Conservation (phyloP, 2,113 vertebrate species). For the Tenrec ecaudatus region DNA sequence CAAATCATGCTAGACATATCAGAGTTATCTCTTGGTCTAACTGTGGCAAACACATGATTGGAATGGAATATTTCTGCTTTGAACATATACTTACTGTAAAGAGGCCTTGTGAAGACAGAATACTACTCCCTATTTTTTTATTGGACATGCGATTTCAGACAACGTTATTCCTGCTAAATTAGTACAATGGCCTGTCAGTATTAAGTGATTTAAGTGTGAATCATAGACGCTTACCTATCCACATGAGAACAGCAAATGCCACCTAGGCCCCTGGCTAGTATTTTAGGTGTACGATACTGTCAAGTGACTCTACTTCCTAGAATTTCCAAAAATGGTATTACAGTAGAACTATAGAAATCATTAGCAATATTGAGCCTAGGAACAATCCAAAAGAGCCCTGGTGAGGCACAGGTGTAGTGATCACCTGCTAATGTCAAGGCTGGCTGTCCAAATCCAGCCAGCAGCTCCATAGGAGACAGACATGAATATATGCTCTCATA, state of each 20-base stretch:
- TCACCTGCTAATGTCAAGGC: not conserved
- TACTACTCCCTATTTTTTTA: not conserved
- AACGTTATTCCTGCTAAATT: not conserved
- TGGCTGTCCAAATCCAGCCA: not conserved
- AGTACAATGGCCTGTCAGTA: conserved; percentile 3
- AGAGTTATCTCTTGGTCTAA: not conserved
- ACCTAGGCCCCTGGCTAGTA: not conserved
- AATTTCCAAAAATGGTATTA: not conserved
- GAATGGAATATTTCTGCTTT: not conserved
- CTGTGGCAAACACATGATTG: not conserved
- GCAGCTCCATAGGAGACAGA: not conserved
- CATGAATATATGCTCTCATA: not conserved
- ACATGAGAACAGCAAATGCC: not conserved
- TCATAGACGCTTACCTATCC: not conserved
- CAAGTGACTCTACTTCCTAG: not conserved
- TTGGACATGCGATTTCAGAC: not conserved
- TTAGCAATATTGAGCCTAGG: not conserved
- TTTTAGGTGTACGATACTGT: not conserved
- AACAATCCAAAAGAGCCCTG: not conserved
- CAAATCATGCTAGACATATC: not conserved
- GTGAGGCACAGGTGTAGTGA: not conserved
- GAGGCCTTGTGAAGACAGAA: not conserved
- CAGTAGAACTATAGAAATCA: not conserved
- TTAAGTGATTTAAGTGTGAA: not conserved
- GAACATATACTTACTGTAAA: not conserved